phyloP scores from a whole-genome alignment of 2,888 invertebrate species.

The Eutolmus rufibarbis region DNA sequence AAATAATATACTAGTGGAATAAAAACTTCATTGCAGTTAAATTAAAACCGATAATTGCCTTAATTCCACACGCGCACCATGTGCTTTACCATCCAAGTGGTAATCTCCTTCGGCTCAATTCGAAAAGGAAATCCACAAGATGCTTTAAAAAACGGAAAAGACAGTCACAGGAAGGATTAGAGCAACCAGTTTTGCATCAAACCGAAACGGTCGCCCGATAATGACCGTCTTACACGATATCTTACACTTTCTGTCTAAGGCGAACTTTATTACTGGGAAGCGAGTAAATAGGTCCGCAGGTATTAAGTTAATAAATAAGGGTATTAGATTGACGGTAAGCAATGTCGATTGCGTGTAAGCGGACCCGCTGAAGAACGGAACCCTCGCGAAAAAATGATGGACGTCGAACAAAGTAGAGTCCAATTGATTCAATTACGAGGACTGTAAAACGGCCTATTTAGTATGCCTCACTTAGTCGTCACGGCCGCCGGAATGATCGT shows the following conservation, averaged over 20 bases:
- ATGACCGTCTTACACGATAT: background rate
- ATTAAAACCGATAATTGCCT: background rate
- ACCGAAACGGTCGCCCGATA: background rate
- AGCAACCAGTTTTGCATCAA: background rate
- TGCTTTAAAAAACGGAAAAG: background rate
- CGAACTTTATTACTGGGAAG: background rate
- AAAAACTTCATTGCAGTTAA: background rate
- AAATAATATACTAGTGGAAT: background rate
- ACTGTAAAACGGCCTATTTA: constrained; percentile 2
- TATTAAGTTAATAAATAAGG: constrained; percentile 35
- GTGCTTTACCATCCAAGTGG: background rate
- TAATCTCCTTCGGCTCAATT: background rate
- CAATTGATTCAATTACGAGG: constrained; percentile 33
- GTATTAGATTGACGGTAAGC: constrained; percentile 11
- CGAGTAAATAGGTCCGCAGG: background rate
- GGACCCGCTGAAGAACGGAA: background rate
- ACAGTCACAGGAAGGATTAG: background rate
- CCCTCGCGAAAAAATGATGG: background rate
- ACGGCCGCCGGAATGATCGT: background rate
- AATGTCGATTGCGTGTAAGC: background rate
- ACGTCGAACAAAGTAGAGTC: background rate
- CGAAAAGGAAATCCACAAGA: background rate
- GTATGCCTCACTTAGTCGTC: constrained; percentile 9
- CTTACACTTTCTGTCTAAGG: constrained; percentile 20
- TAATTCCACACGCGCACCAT: background rate